phyloP scores from a whole-genome alignment of 2,888 invertebrate genomes.

The Chrysolina oricalcia region DNA sequence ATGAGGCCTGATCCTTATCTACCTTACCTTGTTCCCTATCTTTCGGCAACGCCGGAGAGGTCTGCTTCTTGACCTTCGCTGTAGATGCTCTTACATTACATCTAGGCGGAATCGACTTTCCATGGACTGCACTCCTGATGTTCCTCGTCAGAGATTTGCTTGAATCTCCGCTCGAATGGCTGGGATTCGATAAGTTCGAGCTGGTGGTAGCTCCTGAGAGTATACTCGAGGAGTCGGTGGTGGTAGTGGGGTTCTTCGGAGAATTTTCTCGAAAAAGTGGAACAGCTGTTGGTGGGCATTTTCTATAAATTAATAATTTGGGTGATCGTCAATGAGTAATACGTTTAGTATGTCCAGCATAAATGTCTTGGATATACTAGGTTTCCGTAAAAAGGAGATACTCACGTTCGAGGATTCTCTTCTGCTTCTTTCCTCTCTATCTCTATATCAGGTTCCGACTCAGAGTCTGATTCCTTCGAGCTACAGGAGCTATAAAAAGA shows the following conservation, averaged over 20 bases:
- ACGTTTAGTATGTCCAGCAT: too few relatives aligned
- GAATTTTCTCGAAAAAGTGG: background rate
- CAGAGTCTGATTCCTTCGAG: constrained; percentile 53
- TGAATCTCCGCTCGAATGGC: constrained; percentile 54
- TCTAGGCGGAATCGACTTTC: constrained; percentile 49
- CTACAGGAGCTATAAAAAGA: constrained; percentile 48
- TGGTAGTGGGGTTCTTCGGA: background rate
- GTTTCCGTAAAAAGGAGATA: constrained; percentile 1
- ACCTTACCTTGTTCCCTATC: constrained; percentile 80
- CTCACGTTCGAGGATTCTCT: constrained; percentile 44
- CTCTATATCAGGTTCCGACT: constrained; percentile 46
- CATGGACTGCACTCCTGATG: constrained; percentile 61
- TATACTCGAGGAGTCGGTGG: constrained; percentile 55
- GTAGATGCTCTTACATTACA: constrained; percentile 76
- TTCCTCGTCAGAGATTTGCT: constrained; percentile 55
- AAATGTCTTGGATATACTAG: too few relatives aligned
- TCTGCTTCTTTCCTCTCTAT: constrained; percentile 30
- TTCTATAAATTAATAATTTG: constrained; percentile 28
- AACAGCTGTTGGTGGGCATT: constrained; percentile 11
- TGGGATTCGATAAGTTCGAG: constrained; percentile 55
- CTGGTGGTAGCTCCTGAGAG: constrained; percentile 51
- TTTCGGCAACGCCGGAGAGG: constrained; percentile 75
- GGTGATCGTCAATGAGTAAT: background rate
- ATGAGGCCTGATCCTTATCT: background rate
- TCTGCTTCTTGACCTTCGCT: constrained; percentile 76